A percentile compares a stretch with the other conserved stretches of the same genome.
These are phyloP conservation scores for Coendou prehensilis DNA, from an alignment of 2,797 vertebrate genomes.

Conservation along the genomic window DNA sequence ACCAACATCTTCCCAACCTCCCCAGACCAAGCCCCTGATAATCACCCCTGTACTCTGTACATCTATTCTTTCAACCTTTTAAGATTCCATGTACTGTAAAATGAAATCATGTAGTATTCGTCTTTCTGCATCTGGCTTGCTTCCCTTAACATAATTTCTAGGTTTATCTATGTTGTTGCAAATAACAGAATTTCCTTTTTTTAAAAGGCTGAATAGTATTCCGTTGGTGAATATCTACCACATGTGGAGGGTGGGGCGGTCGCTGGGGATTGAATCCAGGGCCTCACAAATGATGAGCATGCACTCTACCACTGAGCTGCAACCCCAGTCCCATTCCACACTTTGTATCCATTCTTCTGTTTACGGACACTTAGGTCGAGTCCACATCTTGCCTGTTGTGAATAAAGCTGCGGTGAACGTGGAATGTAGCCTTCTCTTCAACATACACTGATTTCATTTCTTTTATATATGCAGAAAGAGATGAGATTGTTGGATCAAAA, in stretches of 20 bases:
- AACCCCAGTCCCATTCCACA: background rate
- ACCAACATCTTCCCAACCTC: background rate
- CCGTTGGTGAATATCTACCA: background rate
- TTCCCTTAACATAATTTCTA: background rate
- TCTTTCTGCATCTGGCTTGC: background rate
- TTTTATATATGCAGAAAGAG: background rate
- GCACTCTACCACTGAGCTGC: background rate
- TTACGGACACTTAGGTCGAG: background rate
- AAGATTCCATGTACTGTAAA: background rate
- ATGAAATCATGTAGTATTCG: background rate
- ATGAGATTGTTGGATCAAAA: background rate
- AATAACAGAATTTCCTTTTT: background rate
- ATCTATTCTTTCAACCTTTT: background rate
- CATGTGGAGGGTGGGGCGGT: background rate
- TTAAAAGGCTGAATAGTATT: background rate
- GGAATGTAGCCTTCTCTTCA: background rate
- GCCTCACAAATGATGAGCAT: background rate
- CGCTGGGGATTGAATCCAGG: background rate
- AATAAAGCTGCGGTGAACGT: background rate
- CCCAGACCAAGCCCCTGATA: background rate
- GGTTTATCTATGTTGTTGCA: background rate
- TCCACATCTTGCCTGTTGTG: background rate
- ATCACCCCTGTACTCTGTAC: background rate
- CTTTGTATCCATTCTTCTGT: background rate
- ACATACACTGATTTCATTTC: background rate